phyloP scores from a whole-genome alignment of 2,888 invertebrate species.

The Conus canariensis region DNA sequence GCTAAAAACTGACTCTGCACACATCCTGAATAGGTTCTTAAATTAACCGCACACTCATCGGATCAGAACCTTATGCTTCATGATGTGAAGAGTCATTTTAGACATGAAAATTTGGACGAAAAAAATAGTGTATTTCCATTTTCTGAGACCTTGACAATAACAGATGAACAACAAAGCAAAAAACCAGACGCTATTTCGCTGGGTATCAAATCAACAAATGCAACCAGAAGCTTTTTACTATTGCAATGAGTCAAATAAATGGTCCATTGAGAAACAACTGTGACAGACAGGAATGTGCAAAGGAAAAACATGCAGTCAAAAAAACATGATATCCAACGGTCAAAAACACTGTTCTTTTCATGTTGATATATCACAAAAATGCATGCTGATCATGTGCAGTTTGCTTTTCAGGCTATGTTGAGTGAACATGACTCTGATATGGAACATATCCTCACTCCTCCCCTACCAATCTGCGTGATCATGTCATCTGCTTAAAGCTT shows the following conservation, averaged over 20 bases:
- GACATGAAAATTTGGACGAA: background rate
- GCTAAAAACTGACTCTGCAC: too few relatives aligned
- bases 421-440: background rate
- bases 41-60: background rate
- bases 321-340: background rate
- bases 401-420: background rate
- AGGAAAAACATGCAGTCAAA: background rate
- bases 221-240: too few relatives aligned
- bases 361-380: background rate
- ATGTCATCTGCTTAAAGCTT: background rate
- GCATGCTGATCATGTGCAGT: background rate
- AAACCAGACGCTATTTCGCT: background rate
- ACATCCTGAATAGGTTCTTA: too few relatives aligned
- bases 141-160: background rate
- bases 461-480: background rate
- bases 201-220: too few relatives aligned
- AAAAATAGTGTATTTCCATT: background rate
- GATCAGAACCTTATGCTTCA: background rate
- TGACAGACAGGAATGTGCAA: conserved; percentile 18
- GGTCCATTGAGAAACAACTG: background rate
- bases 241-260: background rate
- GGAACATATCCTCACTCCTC: background rate
- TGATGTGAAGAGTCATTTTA: too few relatives aligned
- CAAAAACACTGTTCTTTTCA: background rate
- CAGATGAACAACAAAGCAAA: background rate